Conservation (phyloP, 2,797 vertebrate species). For the Amniataba percoides region DNA sequence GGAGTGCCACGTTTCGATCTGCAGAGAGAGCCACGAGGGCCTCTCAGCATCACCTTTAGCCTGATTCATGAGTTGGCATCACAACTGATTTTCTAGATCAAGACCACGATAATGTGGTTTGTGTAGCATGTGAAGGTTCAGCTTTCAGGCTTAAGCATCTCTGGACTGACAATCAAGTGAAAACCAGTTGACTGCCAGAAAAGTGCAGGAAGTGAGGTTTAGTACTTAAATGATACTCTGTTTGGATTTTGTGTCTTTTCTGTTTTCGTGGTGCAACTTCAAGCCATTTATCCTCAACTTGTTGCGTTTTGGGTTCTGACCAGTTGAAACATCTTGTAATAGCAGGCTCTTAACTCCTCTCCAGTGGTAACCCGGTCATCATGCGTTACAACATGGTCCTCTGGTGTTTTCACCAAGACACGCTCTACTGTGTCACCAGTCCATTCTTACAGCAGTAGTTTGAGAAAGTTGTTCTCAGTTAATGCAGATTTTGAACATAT, state of each 20-base stretch:
- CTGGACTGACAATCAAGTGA: slow-evolving; percentile 1
- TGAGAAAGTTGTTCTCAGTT: not conserved
- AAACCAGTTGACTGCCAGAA: not conserved
- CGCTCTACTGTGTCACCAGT: not conserved
- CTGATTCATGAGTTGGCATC: slow-evolving; percentile 13
- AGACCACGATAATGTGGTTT: slow-evolving; percentile 5
- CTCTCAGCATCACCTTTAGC: not conserved
- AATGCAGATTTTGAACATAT: not conserved
- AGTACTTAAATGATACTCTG: not conserved
- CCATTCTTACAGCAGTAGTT: not conserved
- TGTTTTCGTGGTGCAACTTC: not conserved
- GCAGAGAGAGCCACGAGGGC: not conserved
- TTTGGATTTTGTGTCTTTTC: not conserved
- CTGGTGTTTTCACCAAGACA: not conserved
- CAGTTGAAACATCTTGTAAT: not conserved
- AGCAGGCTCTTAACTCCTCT: not conserved
- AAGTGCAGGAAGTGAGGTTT: not conserved
- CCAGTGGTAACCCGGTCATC: not conserved
- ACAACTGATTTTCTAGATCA: slow-evolving; percentile 2
- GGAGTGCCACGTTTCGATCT: slow-evolving; percentile 8
- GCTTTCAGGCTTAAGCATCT: not conserved
- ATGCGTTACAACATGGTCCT: not conserved
- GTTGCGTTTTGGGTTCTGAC: not conserved
- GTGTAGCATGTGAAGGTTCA: not conserved
- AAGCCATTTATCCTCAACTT: not conserved